Conservation (phyloP, 2,797 vertebrate genomes). For the Euthynnus affinis region DNA sequence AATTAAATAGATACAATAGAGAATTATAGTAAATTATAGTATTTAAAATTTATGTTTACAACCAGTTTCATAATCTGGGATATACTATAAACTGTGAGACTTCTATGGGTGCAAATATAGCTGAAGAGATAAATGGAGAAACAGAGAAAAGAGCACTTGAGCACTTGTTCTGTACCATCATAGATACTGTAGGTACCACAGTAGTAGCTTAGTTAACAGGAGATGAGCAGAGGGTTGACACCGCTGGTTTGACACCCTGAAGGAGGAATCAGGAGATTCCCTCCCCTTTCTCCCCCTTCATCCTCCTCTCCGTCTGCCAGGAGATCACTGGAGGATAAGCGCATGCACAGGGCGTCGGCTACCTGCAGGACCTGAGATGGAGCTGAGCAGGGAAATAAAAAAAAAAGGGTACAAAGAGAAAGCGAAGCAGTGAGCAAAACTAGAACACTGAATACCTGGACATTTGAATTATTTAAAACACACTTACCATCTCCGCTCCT, state of each 20-base stretch:
- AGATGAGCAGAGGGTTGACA: constrained; percentile 66
- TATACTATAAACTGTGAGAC: neutral
- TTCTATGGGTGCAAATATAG: constrained; percentile 14
- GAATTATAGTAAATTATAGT: neutral
- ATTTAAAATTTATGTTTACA: constrained; percentile 32
- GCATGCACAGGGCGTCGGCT: constrained; percentile 56
- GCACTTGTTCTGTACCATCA: neutral
- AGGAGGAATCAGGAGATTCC: constrained; percentile 29
- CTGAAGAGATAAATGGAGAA: neutral
- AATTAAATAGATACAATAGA: constrained; percentile 44
- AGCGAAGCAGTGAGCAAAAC: neutral
- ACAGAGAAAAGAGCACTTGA: too few relatives aligned
- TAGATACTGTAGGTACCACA: neutral
- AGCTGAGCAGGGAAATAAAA: constrained; percentile 36
- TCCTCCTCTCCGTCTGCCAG: constrained; percentile 28
- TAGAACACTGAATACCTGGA: neutral
- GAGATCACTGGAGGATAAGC: constrained; percentile 51
- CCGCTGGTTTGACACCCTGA: constrained; percentile 40
- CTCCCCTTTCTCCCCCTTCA: constrained; percentile 32
- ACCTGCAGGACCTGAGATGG: constrained; percentile 62
- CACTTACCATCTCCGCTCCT: constrained; percentile 72
- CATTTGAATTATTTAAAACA: neutral
- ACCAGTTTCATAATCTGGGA: neutral
- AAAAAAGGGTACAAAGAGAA: neutral
- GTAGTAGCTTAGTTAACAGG: constrained; percentile 44